Conservation (phyloP, 1,140 invertebrate genomes). For the Drosophila repleta region DNA sequence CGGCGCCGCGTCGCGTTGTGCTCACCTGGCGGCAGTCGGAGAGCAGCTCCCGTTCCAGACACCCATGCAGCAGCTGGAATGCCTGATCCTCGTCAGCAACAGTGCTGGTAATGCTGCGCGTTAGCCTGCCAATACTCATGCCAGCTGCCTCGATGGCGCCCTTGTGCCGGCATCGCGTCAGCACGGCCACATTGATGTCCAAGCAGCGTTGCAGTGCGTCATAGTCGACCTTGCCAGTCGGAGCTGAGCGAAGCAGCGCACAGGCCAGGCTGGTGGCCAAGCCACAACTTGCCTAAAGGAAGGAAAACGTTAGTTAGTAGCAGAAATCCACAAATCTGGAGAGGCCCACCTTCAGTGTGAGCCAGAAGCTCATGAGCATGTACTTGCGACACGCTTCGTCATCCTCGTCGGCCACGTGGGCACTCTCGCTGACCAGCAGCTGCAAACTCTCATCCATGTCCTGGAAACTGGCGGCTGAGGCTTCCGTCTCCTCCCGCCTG, state of each 20-base stretch:
- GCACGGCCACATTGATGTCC: slow-evolving; percentile 86
- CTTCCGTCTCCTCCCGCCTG: slow-evolving; percentile 1
- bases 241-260: slow-evolving; percentile 19
- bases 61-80: slow-evolving; percentile 56
- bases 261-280: slow-evolving; percentile 73
- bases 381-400: slow-evolving; percentile 85
- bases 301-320: neutral
- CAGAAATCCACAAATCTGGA: neutral
- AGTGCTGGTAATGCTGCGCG: slow-evolving; percentile 49
- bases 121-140: slow-evolving; percentile 84
- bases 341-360: slow-evolving; percentile 89
- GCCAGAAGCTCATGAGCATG: slow-evolving; percentile 91
- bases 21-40: slow-evolving; percentile 63
- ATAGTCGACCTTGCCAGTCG: neutral
- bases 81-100: slow-evolving; percentile 23
- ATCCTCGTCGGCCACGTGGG: slow-evolving; percentile 56
- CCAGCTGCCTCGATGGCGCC: slow-evolving; percentile 91
- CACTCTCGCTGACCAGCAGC: slow-evolving; percentile 83
- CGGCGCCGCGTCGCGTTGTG: slow-evolving; percentile 90
- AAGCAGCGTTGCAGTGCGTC: slow-evolving; percentile 84
- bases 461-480: slow-evolving; percentile 85
- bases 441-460: slow-evolving; percentile 86
- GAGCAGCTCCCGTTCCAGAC: slow-evolving; percentile 61
- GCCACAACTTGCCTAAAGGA: slow-evolving; percentile 62
- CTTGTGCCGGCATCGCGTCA: slow-evolving; percentile 91